These are phyloP conservation scores for Sycophaga agraensis DNA, from an alignment of 1,140 invertebrate species.

Conservation along the genomic window DNA sequence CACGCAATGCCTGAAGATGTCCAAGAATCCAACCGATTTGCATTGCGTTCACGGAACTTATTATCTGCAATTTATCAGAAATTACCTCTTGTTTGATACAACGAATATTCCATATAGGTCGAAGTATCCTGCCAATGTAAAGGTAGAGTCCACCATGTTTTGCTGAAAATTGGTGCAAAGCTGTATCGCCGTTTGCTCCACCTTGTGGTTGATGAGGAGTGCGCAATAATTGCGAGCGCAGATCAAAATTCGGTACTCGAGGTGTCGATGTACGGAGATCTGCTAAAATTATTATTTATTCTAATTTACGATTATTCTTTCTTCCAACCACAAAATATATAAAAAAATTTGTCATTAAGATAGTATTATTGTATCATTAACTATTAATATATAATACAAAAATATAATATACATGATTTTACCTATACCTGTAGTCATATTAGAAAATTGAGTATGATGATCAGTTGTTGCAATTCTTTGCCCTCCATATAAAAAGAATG, in stretches of 20 bases:
- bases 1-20: conserved; percentile 64
- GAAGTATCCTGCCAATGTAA: conserved; percentile 81
- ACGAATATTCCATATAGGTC: conserved; percentile 77
- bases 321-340: not conserved
- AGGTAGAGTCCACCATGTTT: conserved; percentile 94
- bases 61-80: conserved; percentile 62
- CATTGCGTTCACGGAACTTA: conserved; percentile 58
- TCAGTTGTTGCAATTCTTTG: conserved; percentile 56
- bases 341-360: too few species aligned
- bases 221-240: conserved; percentile 32
- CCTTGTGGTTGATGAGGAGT: conserved; percentile 32
- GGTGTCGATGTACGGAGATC: conserved; percentile 52
- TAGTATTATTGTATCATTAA: too few species aligned
- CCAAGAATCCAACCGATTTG: conserved; percentile 64
- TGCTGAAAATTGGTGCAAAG: conserved; percentile 70
- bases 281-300: not conserved
- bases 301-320: not conserved
- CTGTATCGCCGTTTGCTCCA: conserved; percentile 45
- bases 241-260: conserved; percentile 38
- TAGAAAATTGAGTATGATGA: conserved; percentile 33
- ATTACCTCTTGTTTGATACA: conserved; percentile 67
- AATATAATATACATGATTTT: too few species aligned
- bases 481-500: conserved; percentile 90
- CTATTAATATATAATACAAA: too few species aligned
- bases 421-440: conserved; percentile 34